Evolutionary conservation across 2,888 invertebrate species (phyloP), one percentile per base, ranked within the genome.

Genomic region (Spatulosminthurus flaviceps): DNA sequence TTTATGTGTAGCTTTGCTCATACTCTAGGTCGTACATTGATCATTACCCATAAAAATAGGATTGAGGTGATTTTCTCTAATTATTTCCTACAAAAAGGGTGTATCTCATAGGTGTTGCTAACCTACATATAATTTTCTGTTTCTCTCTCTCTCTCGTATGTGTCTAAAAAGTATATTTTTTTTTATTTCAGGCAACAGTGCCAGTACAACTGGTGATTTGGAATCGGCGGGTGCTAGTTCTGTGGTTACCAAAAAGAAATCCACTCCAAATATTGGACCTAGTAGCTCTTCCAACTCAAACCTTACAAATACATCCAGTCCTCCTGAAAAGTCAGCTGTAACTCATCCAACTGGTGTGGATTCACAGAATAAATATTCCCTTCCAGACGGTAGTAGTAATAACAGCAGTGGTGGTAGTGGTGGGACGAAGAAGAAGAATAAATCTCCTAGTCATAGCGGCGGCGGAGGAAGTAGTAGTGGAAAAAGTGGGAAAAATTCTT

Each of bases 201-300:
- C 61, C 74, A 72, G 72, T 69, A 29, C 69, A 74, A 22, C 74
- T 74, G 74, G 61, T 74, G 74, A 74, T 60, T 74, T 61, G 74
- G 74, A 74, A 61, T 74, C 72, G 51, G 61, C 60, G 74, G 74
- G 74, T 74, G 71, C 73, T 60, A 60, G 34, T 74, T 26, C 61
- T 19, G 74, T 74, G 21, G 51, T 24, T 60, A 60, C 73, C 51
- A 73, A 41, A 4, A 69, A 69, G n/a, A n/a, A 26, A 26, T 29
- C 28, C 22, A 69, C 28, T 26, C 28, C 21, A 13, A 51, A 26
- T 19, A 34, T 29, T 60, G 74, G 74, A 28, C 74, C 61, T n/a
- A 61, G 51, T 51, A 16, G 74, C 29, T 74, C 61, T 61, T 61
- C 61, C 9, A 29, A 16, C 19, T 29, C 74, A 7, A n/a, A 26